Base-by-base conservation (phyloP, 2,888 invertebrate genomes). In the Urechis unicinctus region DNA sequence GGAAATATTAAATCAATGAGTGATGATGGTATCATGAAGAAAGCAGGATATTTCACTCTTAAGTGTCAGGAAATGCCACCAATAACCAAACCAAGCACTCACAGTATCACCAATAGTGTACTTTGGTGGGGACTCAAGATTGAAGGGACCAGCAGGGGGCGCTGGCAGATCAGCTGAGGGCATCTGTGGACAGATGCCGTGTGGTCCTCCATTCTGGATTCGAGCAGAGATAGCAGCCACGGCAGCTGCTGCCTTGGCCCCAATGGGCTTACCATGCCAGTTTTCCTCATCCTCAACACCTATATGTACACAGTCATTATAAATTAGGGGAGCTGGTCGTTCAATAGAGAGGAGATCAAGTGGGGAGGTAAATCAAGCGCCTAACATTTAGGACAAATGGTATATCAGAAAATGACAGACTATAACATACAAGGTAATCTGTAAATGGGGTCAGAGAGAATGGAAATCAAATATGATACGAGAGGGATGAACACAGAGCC, bases 211-310 rank as follows among this genome's bases (percentile, higher is more conserved):
- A 75, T 87, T 88, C 70, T 85, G 84, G 58, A 93, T 83, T 64
- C 85, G 78, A 0, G 82, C 79, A 61, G 84, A 82, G 41, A 78
- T 66, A 22, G 57, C 63, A 3, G 65, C 60, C 4, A 81, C 61
- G 5, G 88, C 84, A 65, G 82, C 85, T 0, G 86, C 86, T 1
- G 88, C 85, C 59, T 90, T 87, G 52, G 84, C 86, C 0, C 93
- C 95, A 57, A 99, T 80, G 0, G 98, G 87, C 79, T 98, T 98
- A 52, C 98, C 98, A 75, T 99, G 98, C 96, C 96, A 98, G 80
- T 94, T 92, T 56, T 93, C 90, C 65, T 84, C 68, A 78, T 99
- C 90, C 78, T 95, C 96, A 71, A 98, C 91, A 52, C 86, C 86
- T 44, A 88, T 26, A n/a, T n/a, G n/a, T n/a, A n/a, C n/a, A n/a